Conservation (phyloP, 2,888 invertebrate species). For the Leptinotarsa haldemani region DNA sequence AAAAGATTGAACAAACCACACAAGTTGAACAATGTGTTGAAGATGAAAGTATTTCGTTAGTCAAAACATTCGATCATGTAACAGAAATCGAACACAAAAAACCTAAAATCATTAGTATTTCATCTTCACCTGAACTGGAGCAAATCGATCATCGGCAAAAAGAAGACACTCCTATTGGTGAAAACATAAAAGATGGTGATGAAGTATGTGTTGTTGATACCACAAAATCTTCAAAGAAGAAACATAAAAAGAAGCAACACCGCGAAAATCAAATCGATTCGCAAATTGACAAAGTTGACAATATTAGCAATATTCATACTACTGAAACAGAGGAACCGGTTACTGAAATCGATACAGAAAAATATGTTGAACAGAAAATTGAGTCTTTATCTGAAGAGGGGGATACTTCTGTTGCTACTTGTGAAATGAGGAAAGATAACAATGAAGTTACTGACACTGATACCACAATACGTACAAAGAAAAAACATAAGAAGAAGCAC, state of each 20-base stretch:
- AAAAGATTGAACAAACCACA: too few species aligned
- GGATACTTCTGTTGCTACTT: not conserved
- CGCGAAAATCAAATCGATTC: not conserved
- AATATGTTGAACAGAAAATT: not conserved
- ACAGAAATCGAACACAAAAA: too few species aligned
- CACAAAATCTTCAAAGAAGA: conserved; percentile 34
- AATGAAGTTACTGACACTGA: not conserved
- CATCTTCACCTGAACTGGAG: too few species aligned
- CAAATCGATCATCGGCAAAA: not conserved
- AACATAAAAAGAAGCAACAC: conserved; percentile 26
- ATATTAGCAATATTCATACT: not conserved
- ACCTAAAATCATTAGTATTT: too few species aligned
- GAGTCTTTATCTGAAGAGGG: not conserved
- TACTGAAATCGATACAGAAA: not conserved
- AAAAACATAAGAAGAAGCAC: not conserved
- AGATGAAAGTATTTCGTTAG: too few species aligned
- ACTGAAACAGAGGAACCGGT: not conserved
- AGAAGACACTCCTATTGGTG: not conserved
- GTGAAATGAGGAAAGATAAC: not conserved
- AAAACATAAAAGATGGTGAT: conserved; percentile 13
- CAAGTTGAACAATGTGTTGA: too few species aligned
- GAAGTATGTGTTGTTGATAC: not conserved
- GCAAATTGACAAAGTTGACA: not conserved
- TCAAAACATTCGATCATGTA: too few species aligned
- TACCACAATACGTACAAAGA: not conserved